Evolutionary conservation across 1,140 invertebrate genomes (phyloP), one percentile per base, ranked within the genome.

Genomic region (Chironomus striatipennis): DNA sequence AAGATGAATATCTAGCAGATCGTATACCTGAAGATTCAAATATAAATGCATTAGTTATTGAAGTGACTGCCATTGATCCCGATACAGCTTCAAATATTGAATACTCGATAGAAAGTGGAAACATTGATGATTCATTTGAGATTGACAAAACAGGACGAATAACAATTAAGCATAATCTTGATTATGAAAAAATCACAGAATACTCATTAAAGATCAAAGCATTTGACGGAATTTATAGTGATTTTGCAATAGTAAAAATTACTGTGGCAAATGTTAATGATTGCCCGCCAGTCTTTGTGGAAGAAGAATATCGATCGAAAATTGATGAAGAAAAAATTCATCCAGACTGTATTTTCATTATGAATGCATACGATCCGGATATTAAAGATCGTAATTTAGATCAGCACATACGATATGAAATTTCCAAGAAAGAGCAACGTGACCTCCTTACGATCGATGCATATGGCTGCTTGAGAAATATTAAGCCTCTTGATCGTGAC

Each of bases 401-500:
- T 76, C 93, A 94, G 79, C 87, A 90, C 76, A 94, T 95, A 76
- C 86, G 88, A 0, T 95, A 93, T 77, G 89, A 85, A 7, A 86
- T 94, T 57, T 88, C 91, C 0, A 90, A 90, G 70, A 86, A 90
- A 21, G 87, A 90, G 67, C 88, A 92, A 73, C 86, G 87, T 74
- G 87, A 88, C 43, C 85, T 91, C 42, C 84, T 94, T 42, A 85
- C 83, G 57, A 91, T 94, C 21, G 86, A 91, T 77, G 88, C 89
- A 73, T 82, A 85, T 21, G 93, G 93, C 0, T 95, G 93, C 80
- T 85, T 95, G 70, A 86, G 84, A 1, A 79, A 94, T 15, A 90
- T 89, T 0, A 92, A 93, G 79, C 88, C 90, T 0, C 81, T 98
- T 15, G 95, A 98, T 82, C 85, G 95, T 64, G 96, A 98, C 84